phyloP scores from a whole-genome alignment of 2,797 vertebrate species.

The Clamator glandarius region DNA sequence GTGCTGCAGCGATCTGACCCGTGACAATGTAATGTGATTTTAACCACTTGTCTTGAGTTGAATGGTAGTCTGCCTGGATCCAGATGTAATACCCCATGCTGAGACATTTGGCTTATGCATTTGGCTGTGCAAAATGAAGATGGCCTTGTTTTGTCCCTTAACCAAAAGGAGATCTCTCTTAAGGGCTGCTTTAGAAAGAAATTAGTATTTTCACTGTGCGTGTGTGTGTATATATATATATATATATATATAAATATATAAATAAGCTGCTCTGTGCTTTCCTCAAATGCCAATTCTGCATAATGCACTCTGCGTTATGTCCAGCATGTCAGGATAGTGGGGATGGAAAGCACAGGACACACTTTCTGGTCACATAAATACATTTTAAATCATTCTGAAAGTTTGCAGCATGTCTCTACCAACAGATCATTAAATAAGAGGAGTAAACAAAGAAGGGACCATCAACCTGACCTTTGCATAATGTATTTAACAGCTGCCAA shows the following conservation, averaged over 20 bases:
- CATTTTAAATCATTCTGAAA: constrained; percentile 21
- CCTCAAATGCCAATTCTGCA: background rate
- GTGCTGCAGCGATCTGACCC: background rate
- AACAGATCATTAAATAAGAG: constrained; percentile 30
- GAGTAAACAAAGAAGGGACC: constrained; percentile 34
- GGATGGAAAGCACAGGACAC: constrained; percentile 7
- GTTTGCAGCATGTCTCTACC: background rate
- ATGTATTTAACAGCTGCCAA: constrained; percentile 27
- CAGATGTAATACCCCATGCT: background rate
- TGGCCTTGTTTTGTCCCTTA: background rate
- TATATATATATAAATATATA: too few relatives aligned
- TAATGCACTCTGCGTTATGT: background rate
- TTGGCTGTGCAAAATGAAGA: background rate
- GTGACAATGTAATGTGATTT: background rate
- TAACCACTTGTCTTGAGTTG: background rate
- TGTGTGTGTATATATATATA: too few relatives aligned
- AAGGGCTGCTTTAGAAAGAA: background rate
- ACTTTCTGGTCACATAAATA: background rate
- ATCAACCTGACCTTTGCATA: background rate
- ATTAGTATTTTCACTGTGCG: background rate
- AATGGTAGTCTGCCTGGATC: background rate
- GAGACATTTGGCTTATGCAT: background rate
- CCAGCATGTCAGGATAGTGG: background rate
- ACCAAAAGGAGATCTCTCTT: background rate
- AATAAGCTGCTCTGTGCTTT: background rate